These are phyloP conservation scores for Eristalinus sepulchralis DNA, from an alignment of 2,888 invertebrate genomes.

Conservation along the genomic window DNA sequence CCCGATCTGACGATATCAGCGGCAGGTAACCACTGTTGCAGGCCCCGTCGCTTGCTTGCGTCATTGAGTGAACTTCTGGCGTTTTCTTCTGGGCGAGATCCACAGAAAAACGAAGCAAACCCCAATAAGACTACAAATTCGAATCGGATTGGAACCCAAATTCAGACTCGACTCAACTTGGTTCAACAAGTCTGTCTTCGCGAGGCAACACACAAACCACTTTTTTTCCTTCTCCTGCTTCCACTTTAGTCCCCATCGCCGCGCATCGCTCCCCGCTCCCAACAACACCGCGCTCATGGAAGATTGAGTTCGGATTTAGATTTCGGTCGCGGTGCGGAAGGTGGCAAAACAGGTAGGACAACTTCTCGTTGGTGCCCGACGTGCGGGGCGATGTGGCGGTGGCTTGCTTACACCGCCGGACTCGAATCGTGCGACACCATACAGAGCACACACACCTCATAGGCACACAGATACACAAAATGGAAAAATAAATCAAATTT, in stretches of 20 bases:
- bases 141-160: slow-evolving; percentile 1
- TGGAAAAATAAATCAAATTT: not conserved
- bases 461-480: slow-evolving; percentile 18
- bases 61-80: slow-evolving; percentile 53
- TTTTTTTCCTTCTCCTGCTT: slow-evolving; percentile 12
- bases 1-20: not conserved
- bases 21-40: slow-evolving; percentile 32
- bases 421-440: slow-evolving; percentile 52
- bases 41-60: slow-evolving; percentile 36
- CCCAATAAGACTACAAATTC: not conserved
- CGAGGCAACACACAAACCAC: slow-evolving; percentile 33
- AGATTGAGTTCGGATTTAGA: slow-evolving; percentile 64
- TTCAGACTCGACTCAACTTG: slow-evolving; percentile 45
- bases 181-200: not conserved
- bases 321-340: slow-evolving; percentile 66
- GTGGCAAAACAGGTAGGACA: slow-evolving; percentile 68
- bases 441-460: slow-evolving; percentile 39
- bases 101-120: too few species aligned
- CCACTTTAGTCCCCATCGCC: not conserved
- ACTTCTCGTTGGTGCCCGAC: slow-evolving; percentile 60
- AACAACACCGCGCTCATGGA: slow-evolving; percentile 8
- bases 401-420: not conserved
- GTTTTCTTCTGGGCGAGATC: slow-evolving; percentile 10
- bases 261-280: not conserved
- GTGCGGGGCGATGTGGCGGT: not conserved